Percentiles rank a stretch among this genome's conserved stretches.
phyloP scores from a whole-genome alignment of 2,113 vertebrate species.

The Drymodes brunneopygia region DNA sequence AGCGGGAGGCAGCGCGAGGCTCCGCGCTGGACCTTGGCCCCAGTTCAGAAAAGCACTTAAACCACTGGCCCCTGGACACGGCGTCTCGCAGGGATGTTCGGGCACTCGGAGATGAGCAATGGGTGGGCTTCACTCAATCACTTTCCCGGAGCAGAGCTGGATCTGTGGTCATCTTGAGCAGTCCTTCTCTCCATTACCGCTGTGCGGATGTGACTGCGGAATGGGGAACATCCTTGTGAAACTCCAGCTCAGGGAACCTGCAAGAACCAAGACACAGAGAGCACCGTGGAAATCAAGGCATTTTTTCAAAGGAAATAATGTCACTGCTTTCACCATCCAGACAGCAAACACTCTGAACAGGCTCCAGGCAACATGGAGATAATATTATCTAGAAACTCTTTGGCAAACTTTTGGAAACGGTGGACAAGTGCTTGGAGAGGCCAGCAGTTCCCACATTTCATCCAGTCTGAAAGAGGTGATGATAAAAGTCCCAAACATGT shows the following conservation, averaged over 20 bases:
- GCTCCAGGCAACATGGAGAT: neutral
- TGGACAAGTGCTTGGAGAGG: neutral
- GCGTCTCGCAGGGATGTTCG: neutral
- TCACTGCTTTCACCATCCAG: neutral
- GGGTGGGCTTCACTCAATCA: neutral
- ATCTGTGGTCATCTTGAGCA: neutral
- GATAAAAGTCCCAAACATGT: neutral
- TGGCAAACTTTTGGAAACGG: neutral
- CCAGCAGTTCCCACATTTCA: neutral
- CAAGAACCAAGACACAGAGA: rapidly evolving
- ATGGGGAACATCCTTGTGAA: rapidly evolving
- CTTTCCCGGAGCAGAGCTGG: neutral
- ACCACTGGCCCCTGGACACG: rapidly evolving
- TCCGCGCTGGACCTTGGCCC: conserved; percentile 14
- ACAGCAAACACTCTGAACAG: neutral
- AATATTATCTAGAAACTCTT: neutral
- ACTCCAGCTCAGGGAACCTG: neutral
- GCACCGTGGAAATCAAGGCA: neutral
- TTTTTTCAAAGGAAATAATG: neutral
- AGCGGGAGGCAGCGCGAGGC: neutral
- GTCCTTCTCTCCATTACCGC: neutral
- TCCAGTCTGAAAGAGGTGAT: neutral
- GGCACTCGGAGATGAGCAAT: neutral
- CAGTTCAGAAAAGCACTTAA: conserved; percentile 16
- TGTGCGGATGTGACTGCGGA: rapidly evolving